These are phyloP conservation scores for Prietella phreatophila DNA, from an alignment of 2,113 vertebrate species.

Conservation along the genomic window DNA sequence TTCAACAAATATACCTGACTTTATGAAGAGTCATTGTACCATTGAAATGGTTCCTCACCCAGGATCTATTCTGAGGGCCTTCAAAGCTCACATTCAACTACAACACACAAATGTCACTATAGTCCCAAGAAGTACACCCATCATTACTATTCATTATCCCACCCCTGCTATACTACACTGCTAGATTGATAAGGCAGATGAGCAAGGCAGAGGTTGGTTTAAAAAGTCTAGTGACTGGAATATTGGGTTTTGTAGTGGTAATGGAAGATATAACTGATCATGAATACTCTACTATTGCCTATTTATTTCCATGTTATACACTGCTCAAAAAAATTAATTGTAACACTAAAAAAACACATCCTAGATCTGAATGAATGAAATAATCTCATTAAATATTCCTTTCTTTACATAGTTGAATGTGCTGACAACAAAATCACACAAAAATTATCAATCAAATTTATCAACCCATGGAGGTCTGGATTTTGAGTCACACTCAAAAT, in stretches of 20 bases:
- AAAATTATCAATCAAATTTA: too few species aligned
- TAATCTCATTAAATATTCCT: too few species aligned
- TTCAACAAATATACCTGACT: too few species aligned
- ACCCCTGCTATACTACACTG: background rate
- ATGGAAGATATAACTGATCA: background rate
- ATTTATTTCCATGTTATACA: background rate
- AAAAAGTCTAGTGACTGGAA: background rate
- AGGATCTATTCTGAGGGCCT: background rate
- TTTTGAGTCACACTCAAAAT: too few species aligned
- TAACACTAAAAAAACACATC: too few species aligned
- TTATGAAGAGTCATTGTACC: background rate
- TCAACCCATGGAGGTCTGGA: too few species aligned
- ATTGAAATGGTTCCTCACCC: background rate
- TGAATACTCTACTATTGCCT: background rate
- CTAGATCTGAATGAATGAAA: too few species aligned
- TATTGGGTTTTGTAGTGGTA: background rate
- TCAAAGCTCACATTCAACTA: background rate
- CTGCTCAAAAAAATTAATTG: too few species aligned
- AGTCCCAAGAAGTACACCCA: background rate
- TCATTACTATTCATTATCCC: background rate
- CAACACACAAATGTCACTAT: background rate
- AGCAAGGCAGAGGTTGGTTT: background rate
- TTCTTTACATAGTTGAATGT: too few species aligned
- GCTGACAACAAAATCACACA: too few species aligned
- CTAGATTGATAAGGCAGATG: background rate